Evolutionary conservation across 2,797 vertebrate genomes (phyloP), one percentile per base, ranked within the genome.

Genomic region (Anolis apletophallus): DNA sequence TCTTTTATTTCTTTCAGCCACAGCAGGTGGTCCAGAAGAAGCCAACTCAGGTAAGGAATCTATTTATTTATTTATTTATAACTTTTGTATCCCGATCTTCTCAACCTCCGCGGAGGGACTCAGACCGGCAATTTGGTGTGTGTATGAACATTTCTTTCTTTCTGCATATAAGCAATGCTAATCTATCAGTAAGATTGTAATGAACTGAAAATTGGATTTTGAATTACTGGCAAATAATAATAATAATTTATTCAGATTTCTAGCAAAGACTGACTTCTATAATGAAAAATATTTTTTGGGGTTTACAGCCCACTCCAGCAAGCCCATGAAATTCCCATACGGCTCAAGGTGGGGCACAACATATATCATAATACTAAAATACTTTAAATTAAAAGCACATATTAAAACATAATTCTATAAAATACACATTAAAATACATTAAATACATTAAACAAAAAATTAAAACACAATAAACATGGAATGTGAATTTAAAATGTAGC

Each of bases 1-100:
- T 59, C 36, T 67, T 11, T 67, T 89, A 87, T 93, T 89, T 90
- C 64, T 94, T 87, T 97, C 95, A 99, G 98, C 98, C 98, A 93
- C 98, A 98, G 89, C 98, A 98, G 97, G 98, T 98, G 76, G 96
- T 98, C 96, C 98, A 98, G 96, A 98, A 99, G 97, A 98, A 98
- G 94, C 97, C 97, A 95, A 96, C 97, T 97, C 97, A 98, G 98
- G 98, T 99, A 97, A 95, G 97, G 89, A 79, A 89, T 83, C 86
- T 91, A 73, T 54, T n/a, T n/a, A n/a, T n/a, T n/a, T n/a, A n/a
- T n/a, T n/a, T n/a, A n/a, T n/a, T n/a, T n/a, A n/a, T n/a, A n/a
- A n/a, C n/a, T n/a, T n/a, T n/a, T n/a, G n/a, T n/a, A n/a, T n/a
- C n/a, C n/a, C n/a, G n/a, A n/a, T n/a, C n/a, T n/a, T n/a, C n/a